Evolutionary conservation across 2,888 invertebrate genomes (phyloP).

Genomic region (Protula sp.): DNA sequence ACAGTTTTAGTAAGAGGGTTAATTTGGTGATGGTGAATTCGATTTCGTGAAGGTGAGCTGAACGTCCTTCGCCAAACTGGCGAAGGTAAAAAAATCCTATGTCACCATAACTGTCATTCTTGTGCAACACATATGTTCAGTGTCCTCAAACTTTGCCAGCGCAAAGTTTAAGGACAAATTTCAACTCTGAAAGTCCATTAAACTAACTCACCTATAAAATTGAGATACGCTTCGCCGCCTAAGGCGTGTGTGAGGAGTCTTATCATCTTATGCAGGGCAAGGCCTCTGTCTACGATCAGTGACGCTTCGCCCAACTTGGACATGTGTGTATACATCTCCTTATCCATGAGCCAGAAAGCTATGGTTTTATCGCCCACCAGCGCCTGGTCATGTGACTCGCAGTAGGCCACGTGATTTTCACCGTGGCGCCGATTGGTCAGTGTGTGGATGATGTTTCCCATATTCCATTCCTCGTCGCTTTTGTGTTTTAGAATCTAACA

Average conservation of each 20-base stretch:
- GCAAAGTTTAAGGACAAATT: too few species aligned
- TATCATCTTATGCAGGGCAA: slow-evolving; percentile 96
- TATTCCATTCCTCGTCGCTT: slow-evolving; percentile 89
- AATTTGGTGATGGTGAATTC: too few species aligned
- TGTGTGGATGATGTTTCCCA: slow-evolving; percentile 84
- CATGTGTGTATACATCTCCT: slow-evolving; percentile 97
- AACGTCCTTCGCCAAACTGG: too few species aligned
- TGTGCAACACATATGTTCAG: too few species aligned
- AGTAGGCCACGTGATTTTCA: slow-evolving; percentile 95
- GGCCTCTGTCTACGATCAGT: slow-evolving; percentile 76
- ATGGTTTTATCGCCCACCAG: slow-evolving; percentile 84
- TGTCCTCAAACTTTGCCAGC: too few species aligned
- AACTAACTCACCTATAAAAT: slow-evolving; percentile 81
- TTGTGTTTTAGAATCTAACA: slow-evolving; percentile 53
- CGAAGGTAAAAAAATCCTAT: too few species aligned
- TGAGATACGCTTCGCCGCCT: slow-evolving; percentile 97
- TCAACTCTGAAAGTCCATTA: too few species aligned
- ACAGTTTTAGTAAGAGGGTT: too few species aligned
- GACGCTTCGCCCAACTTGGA: slow-evolving; percentile 58
- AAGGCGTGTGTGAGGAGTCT: slow-evolving; percentile 85
- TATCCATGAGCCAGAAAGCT: slow-evolving; percentile 99
- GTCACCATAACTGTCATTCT: too few species aligned
- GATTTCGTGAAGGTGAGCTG: too few species aligned
- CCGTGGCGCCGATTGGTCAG: slow-evolving; percentile 90
- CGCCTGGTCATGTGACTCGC: slow-evolving; percentile 69